These are phyloP conservation scores for Nasonia oneida DNA, from an alignment of 2,888 invertebrate species.

Conservation along the genomic window DNA sequence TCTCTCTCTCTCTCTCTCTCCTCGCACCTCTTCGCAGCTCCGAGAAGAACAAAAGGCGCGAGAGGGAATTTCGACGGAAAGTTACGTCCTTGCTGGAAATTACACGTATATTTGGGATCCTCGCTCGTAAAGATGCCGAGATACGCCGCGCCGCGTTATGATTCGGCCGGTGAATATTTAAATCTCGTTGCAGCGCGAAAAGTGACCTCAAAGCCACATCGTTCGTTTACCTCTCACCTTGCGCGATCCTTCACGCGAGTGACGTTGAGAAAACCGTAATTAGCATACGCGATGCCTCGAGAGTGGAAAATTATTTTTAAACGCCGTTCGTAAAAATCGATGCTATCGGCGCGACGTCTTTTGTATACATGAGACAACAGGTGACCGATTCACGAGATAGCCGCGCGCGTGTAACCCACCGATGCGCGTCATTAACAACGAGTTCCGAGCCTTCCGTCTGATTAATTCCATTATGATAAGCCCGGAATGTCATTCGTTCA, in stretches of 20 bases:
- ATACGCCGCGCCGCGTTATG: background rate
- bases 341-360: background rate
- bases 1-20: constrained; percentile 11
- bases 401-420: background rate
- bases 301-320: background rate
- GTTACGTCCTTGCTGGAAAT: constrained; percentile 32
- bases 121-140: background rate
- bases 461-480: constrained; percentile 70
- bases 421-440: constrained; percentile 21
- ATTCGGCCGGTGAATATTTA: constrained; percentile 30
- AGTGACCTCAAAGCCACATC: background rate
- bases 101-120: constrained; percentile 18
- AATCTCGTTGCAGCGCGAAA: background rate
- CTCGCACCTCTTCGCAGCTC: background rate
- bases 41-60: background rate
- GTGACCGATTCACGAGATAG: background rate
- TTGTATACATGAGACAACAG: background rate
- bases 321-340: background rate
- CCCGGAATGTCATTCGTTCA: constrained; percentile 62
- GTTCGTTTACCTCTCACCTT: background rate
- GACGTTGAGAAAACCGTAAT: background rate
- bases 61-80: background rate
- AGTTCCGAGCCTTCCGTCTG: constrained; percentile 52
- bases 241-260: background rate
- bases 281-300: background rate